Base-by-base conservation (phyloP, 2,888 invertebrate genomes). In the Drosophila yooni region DNA sequence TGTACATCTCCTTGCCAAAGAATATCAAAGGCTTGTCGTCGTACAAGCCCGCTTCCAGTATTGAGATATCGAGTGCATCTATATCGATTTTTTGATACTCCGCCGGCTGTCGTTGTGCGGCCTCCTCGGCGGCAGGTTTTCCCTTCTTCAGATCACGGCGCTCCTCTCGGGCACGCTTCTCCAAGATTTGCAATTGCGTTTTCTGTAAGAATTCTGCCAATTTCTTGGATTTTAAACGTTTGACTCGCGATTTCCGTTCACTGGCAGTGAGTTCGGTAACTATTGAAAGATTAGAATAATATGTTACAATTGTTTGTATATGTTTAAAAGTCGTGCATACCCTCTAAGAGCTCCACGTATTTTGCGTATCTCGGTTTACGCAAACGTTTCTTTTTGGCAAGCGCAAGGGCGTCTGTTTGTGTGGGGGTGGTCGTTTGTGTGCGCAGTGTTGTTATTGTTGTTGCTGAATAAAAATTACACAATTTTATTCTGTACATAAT, bases 331-430 rank as follows among this genome's bases (percentile, higher is more conserved):
- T 8, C 6, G 6, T 5, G 62, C 91, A 81, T 92, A 96, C 96
- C 96, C 94, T 96, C 95, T 74, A 96, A 92, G 11, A 96, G 92
- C 90, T 96, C 96, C 13, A 95, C 95, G 93, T 95, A 96, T 89
- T 95, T 95, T 81, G 94, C 94, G 60, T 92, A 93, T 13, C 82
- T 85, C 0, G 89, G 84, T 74, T 83, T 90, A 29, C 73, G 74
- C 71, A 81, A 73, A 53, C 77, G 69, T 51, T 83, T 88, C 63
- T 80, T 84, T 51, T 89, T 90, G 33, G 81, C 83, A 59, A 78
- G 74, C 1, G 64, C 51, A 3, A 75, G n/a, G 18, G 74, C 66
- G 63, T 91, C 86, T 27, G 81, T 70, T 65, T 89, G 90, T 38
- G 89, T 89, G 13, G 91, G 66, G 46, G 88, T 91, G 6, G 92